A percentile compares a stretch with the other conserved stretches of the same genome.
Conservation (phyloP, 2,113 vertebrate genomes). For the Neodontobutis hainanensis region DNA sequence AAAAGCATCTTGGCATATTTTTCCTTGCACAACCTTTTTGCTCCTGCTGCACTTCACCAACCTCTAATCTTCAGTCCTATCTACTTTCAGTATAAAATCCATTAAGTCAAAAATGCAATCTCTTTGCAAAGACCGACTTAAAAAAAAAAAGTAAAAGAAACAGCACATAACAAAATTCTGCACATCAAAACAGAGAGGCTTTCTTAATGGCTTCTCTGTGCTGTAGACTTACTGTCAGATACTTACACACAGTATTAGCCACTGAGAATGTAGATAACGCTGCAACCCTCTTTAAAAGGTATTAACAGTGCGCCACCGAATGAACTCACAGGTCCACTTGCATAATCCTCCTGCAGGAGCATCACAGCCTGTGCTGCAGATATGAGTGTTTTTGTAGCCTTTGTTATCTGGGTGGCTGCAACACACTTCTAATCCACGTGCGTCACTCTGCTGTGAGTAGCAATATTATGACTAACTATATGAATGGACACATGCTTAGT, state of each 20-base stretch:
- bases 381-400: conserved; percentile 16
- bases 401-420: conserved; percentile 11
- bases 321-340: conserved; percentile 57
- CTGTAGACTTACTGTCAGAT: neutral
- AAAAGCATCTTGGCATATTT: conserved; percentile 64
- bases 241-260: conserved; percentile 25
- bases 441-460: conserved; percentile 53
- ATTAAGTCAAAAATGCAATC: neutral
- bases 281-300: conserved; percentile 57
- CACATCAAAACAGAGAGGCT: neutral
- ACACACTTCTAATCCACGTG: conserved; percentile 44
- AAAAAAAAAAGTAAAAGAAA: too few species aligned
- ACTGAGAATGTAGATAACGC: conserved; percentile 9
- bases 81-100: neutral
- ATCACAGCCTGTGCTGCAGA: conserved; percentile 19
- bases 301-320: conserved; percentile 55
- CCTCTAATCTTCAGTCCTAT: conserved; percentile 4
- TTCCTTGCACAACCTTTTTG: conserved; percentile 7
- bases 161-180: neutral
- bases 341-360: conserved; percentile 59
- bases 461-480: conserved; percentile 5
- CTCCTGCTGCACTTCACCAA: conserved; percentile 1
- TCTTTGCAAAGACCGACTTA: conserved; percentile 9
- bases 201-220: neutral
- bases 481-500: conserved; percentile 25